Evolutionary conservation across 2,888 invertebrate species (phyloP).

Genomic region (Andrena trimmerana): DNA sequence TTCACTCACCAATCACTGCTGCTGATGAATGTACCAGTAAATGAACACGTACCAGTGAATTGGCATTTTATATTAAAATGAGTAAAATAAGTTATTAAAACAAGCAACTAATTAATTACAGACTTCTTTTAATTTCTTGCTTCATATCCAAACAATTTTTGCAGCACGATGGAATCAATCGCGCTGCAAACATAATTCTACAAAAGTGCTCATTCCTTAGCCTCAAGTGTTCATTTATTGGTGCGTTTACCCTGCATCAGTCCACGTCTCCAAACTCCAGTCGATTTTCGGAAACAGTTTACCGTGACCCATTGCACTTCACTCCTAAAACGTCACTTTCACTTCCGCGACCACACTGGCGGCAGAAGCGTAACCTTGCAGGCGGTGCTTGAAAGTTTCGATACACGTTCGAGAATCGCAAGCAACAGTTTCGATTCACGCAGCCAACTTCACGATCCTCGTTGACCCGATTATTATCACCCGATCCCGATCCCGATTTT

Average conservation of each 20-base stretch:
- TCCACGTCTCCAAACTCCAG: background rate
- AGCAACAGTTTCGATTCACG: background rate
- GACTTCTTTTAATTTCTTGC: no score
- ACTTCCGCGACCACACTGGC: background rate
- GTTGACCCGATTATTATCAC: background rate
- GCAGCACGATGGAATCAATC: no score
- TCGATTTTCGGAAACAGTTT: no score
- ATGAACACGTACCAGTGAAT: no score
- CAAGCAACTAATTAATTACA: no score
- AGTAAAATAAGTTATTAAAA: no score
- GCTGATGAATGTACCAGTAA: background rate
- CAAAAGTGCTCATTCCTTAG: no score
- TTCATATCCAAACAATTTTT: no score
- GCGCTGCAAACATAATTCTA: no score
- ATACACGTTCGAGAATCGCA: conserved; percentile 6
- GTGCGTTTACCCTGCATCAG: background rate
- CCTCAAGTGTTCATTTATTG: no score
- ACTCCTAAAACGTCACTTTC: background rate
- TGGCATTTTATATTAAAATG: no score
- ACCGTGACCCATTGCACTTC: no score
- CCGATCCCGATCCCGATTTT: background rate
- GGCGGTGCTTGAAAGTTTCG: conserved; percentile 1
- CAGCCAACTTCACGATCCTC: conserved; percentile 7
- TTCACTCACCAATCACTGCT: background rate
- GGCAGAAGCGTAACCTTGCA: background rate